Percentiles rank a stretch among this genome's conserved stretches.
Conservation (phyloP, 2,888 invertebrate species). For the Ophioninae sp. region DNA sequence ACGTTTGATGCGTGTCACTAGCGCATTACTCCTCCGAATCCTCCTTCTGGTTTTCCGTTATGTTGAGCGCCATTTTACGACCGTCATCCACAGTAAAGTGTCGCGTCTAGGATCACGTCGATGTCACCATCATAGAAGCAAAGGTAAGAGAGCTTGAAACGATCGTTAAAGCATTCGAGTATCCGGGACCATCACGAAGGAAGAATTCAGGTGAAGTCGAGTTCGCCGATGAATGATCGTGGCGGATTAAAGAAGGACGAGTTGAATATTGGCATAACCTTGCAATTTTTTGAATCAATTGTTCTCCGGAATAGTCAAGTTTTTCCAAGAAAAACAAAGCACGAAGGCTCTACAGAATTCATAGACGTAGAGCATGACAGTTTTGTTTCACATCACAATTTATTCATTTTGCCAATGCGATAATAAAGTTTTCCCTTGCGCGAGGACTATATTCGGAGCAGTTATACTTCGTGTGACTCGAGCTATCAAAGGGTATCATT, state of each 20-base stretch:
- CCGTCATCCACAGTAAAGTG: constrained; percentile 63
- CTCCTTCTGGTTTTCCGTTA: constrained; percentile 23
- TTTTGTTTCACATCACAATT: too few species aligned
- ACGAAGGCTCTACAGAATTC: too few species aligned
- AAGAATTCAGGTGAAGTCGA: constrained; percentile 34
- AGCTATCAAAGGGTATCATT: neutral
- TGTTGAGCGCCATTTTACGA: constrained; percentile 60
- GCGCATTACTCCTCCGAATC: constrained; percentile 9
- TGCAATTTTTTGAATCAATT: too few species aligned
- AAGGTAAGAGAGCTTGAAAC: constrained; percentile 24
- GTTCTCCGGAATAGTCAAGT: too few species aligned
- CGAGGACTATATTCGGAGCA: neutral
- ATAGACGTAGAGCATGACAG: too few species aligned
- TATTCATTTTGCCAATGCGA: neutral
- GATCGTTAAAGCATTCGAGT: constrained; percentile 45
- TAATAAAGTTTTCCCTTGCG: neutral
- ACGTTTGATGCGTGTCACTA: constrained; percentile 30
- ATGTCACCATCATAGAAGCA: constrained; percentile 10
- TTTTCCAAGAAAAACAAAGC: too few species aligned
- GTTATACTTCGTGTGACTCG: neutral
- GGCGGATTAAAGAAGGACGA: neutral
- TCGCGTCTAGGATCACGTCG: constrained; percentile 49
- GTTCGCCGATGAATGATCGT: constrained; percentile 5
- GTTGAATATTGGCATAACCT: too few species aligned
- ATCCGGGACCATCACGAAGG: constrained; percentile 41